Conservation (phyloP, 1,140 invertebrate genomes). For the Patella vulgata region DNA sequence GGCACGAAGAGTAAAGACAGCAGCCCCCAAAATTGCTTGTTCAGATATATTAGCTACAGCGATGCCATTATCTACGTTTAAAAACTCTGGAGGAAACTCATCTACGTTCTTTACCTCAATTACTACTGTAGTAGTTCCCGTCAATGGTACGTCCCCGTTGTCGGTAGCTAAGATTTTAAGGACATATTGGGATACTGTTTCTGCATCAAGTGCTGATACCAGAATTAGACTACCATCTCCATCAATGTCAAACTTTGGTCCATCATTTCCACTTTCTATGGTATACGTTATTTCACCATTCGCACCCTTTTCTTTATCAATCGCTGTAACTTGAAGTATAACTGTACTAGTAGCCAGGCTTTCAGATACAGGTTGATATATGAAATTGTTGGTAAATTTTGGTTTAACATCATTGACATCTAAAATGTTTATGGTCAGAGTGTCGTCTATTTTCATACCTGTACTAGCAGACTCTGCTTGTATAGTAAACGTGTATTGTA, state of each 20-base stretch:
- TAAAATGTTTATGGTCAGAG: slow-evolving; percentile 87
- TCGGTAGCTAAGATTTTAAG: slow-evolving; percentile 82
- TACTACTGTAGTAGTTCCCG: slow-evolving; percentile 22
- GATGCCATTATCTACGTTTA: too few species aligned
- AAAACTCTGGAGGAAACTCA: too few species aligned
- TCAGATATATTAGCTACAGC: too few species aligned
- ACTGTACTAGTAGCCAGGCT: slow-evolving; percentile 67
- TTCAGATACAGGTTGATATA: slow-evolving; percentile 69
- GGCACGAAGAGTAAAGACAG: too few species aligned
- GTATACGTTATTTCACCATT: slow-evolving; percentile 90
- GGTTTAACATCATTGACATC: slow-evolving; percentile 96
- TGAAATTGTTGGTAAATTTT: slow-evolving; percentile 79
- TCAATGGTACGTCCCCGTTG: slow-evolving; percentile 26
- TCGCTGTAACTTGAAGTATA: slow-evolving; percentile 71
- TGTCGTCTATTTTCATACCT: slow-evolving; percentile 41
- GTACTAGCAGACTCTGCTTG: too few species aligned
- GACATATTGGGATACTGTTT: slow-evolving; percentile 79
- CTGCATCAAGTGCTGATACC: slow-evolving; percentile 79
- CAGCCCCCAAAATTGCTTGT: too few species aligned
- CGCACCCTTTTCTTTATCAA: slow-evolving; percentile 83
- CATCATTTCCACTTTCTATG: slow-evolving; percentile 75
- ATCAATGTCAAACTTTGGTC: slow-evolving; percentile 78
- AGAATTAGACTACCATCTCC: slow-evolving; percentile 68
- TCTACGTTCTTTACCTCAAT: slow-evolving; percentile 28
- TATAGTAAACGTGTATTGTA: too few species aligned